Conservation (phyloP, 2,888 invertebrate genomes). For the Dynastes hyllus region DNA sequence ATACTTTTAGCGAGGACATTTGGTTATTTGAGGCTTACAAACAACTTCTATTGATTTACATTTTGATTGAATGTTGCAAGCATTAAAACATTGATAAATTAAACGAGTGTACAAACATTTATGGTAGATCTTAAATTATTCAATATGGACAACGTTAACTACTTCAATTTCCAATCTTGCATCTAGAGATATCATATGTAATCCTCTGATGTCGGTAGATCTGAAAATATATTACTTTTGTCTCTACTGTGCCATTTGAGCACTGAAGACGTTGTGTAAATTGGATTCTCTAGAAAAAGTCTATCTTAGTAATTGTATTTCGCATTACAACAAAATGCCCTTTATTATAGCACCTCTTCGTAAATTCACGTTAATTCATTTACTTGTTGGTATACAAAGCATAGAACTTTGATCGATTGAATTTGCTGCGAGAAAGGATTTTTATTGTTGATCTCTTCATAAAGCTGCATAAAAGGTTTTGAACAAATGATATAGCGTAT, state of each 20-base stretch:
- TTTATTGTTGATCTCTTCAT: no score
- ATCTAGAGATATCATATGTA: neutral
- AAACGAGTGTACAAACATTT: neutral
- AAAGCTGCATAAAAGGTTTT: no score
- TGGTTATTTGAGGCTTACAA: neutral
- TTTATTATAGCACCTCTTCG: conserved; percentile 24
- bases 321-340: neutral
- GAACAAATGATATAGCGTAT: no score
- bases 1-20: neutral
- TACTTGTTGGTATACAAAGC: neutral
- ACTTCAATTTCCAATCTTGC: neutral
- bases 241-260: no score
- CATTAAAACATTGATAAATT: neutral
- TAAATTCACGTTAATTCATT: conserved; percentile 31
- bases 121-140: neutral
- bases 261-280: neutral
- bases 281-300: neutral
- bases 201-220: neutral
- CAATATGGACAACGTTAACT: neutral
- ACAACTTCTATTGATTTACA: neutral
- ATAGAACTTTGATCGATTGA: neutral
- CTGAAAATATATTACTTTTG: neutral
- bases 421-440: no score
- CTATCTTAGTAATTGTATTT: neutral
- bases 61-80: conserved; percentile 24